A percentile compares a stretch with the other conserved stretches of the same genome.
Conservation (phyloP, 2,888 invertebrate genomes). For the Dimorphilus gyrociliatus region DNA sequence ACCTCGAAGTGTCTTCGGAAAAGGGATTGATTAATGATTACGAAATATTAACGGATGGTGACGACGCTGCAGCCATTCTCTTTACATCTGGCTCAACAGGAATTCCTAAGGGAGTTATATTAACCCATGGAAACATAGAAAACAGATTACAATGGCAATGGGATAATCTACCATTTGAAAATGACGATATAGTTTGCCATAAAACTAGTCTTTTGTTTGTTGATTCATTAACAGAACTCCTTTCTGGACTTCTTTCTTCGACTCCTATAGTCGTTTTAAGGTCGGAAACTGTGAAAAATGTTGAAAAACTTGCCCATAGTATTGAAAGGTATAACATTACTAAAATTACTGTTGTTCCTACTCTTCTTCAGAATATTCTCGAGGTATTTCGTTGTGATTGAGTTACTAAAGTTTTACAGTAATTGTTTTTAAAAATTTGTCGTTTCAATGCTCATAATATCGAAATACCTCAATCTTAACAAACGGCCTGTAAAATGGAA, state of each 20-base stretch:
- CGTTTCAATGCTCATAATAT: no score
- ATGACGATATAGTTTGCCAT: conserved; percentile 59
- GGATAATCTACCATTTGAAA: conserved; percentile 56
- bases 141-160: conserved; percentile 75
- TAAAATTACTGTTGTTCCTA: conserved; percentile 53
- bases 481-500: no score
- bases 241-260: conserved; percentile 62
- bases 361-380: conserved; percentile 47
- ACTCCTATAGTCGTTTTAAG: conserved; percentile 56
- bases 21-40: not conserved
- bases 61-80: conserved; percentile 40
- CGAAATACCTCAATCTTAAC: no score
- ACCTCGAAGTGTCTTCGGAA: not conserved
- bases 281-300: conserved; percentile 55
- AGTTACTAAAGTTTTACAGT: no score
- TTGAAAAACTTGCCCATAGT: conserved; percentile 52
- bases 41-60: not conserved
- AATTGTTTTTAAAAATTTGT: no score
- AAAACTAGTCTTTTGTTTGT: conserved; percentile 82
- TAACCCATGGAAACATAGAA: conserved; percentile 51
- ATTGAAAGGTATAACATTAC: conserved; percentile 47
- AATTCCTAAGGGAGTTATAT: conserved; percentile 63
- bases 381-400: no score
- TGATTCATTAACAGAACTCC: conserved; percentile 71
- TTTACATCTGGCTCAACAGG: conserved; percentile 82